Conservation (phyloP, 2,888 invertebrate genomes). For the Apamea crenata region DNA sequence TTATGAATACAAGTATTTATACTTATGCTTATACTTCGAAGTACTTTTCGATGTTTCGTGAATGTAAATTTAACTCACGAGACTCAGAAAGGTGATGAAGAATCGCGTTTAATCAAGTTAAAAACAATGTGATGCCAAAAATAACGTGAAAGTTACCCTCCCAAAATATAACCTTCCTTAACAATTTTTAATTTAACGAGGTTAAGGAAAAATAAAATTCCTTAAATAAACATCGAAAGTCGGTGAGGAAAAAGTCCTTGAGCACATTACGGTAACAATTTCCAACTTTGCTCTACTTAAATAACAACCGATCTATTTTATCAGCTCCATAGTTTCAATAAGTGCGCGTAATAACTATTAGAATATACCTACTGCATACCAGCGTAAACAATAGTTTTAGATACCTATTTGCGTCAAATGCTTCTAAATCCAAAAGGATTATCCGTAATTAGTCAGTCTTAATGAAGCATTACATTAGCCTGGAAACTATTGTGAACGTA, state of each 20-base stretch:
- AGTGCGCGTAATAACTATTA: conserved; percentile 10
- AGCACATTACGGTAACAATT: conserved; percentile 67
- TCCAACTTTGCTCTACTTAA: conserved; percentile 56
- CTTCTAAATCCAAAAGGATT: conserved; percentile 51
- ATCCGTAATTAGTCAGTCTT: conserved; percentile 63
- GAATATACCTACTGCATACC: neutral
- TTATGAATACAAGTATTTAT: conserved; percentile 19
- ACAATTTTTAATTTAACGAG: conserved; percentile 28
- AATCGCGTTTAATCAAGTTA: conserved; percentile 23
- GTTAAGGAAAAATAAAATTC: conserved; percentile 17
- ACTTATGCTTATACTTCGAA: conserved; percentile 1
- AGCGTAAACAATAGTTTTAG: conserved; percentile 7
- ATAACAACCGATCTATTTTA: conserved; percentile 35
- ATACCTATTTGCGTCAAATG: conserved; percentile 36
- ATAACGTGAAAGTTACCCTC: conserved; percentile 26
- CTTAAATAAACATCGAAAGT: conserved; percentile 30
- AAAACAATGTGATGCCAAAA: conserved; percentile 30
- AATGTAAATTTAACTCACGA: conserved; percentile 5
- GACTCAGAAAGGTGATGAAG: conserved; percentile 33
- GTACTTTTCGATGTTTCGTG: neutral
- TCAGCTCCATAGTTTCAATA: conserved; percentile 1
- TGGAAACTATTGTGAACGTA: conserved; percentile 66
- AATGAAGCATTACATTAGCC: conserved; percentile 64
- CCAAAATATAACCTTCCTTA: conserved; percentile 19
- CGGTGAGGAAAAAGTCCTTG: conserved; percentile 58